Percentiles rank a stretch among this genome's conserved stretches.
These are phyloP conservation scores for Empis livida DNA, from an alignment of 2,888 invertebrate genomes.

Conservation along the genomic window DNA sequence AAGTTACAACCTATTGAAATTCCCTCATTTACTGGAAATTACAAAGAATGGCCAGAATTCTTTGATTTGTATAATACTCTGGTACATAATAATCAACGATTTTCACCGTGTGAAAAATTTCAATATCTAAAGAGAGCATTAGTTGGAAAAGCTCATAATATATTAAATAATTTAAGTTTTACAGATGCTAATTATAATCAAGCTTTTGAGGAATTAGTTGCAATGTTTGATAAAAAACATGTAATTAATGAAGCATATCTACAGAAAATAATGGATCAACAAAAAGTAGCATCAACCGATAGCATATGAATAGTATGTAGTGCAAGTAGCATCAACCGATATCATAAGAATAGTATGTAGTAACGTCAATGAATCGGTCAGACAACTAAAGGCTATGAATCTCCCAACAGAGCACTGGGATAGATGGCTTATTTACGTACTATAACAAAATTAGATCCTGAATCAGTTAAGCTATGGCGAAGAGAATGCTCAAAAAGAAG, in stretches of 20 bases:
- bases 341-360: background rate
- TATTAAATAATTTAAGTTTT: background rate
- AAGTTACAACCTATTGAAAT: background rate
- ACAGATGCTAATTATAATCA: constrained; percentile 5
- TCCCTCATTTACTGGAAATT: background rate
- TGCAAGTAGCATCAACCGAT: too few species aligned
- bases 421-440: background rate
- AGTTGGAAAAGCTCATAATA: background rate
- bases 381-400: constrained; percentile 4
- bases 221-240: constrained; percentile 1
- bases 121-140: constrained; percentile 1
- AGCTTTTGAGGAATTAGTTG: constrained; percentile 1
- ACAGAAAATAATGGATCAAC: constrained; percentile 6
- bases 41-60: background rate
- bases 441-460: constrained; percentile 4
- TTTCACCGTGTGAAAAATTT: constrained; percentile 1
- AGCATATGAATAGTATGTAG: too few species aligned
- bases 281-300: background rate
- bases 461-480: constrained; percentile 4
- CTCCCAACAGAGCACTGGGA: constrained; percentile 3
- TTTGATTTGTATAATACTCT: background rate
- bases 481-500: background rate
- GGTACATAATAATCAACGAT: background rate
- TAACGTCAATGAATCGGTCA: background rate
- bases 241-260: constrained; percentile 5